Base-by-base conservation (phyloP, 2,888 invertebrate genomes). In the Anoncus sp. region DNA sequence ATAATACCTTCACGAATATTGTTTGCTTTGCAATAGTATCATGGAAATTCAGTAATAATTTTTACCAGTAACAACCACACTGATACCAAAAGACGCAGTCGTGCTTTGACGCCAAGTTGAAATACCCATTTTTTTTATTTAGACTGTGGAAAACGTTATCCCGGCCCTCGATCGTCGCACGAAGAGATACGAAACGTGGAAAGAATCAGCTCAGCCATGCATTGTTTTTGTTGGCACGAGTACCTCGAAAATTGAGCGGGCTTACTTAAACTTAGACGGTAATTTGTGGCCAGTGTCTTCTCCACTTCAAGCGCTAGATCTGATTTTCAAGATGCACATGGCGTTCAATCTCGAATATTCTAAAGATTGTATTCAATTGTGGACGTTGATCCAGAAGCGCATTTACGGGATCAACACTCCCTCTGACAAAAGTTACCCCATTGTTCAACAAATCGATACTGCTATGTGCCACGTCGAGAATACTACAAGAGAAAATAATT, bases 321-420 rank as follows among this genome's bases (percentile, higher is more conserved):
- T 65, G 35, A 27, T 70, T 9, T 75, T 78, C n/a, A 53, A 75
- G 35, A 40, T 66, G 20, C 66, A 74, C 31, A 53, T 71, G 10
- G 40, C 55, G 9, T 60, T 78, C 1, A 67, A 75, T 18, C 18
- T 78, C 10, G 38, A 63, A 51, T 78, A 71, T 49, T 70, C 75
- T 6, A 53, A 53, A 20, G 78, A 67, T 40, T 71, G 75, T 27
- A 59, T 60, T 14, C 75, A 75, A 35, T n/a, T 78, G 6, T 78
- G 78, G 78, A 35, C 74, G 16, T 31, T 73, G 12, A 31, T 74
- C 16, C 74, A 74, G 38, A 53, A 74, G 60, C 53, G 53, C 20
- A 14, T 73, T 24, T 73, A 55, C 18, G 73, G 38, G 1, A 73
- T 73, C 22, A 16, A 57, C 20, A 47, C 47, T 7, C 3, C 18